Evolutionary conservation across 1,140 invertebrate species (phyloP), one percentile per base, ranked within the genome.

Genomic region (Antheraea mylitta): DNA sequence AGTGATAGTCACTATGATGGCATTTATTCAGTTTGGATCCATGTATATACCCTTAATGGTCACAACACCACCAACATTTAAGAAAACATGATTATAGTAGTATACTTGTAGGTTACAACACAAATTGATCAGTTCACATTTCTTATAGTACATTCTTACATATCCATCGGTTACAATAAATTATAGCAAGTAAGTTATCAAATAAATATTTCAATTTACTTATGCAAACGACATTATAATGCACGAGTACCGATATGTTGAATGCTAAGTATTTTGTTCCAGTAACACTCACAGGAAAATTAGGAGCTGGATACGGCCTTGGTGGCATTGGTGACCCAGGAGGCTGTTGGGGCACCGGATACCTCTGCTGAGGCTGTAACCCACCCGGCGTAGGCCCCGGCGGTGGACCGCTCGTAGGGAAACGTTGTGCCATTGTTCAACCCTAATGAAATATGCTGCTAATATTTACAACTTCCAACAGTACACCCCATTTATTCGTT

Each of bases 311-410:
- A 64, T 89, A 90, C 7, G 85, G 87, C 19, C 88, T 73, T 0
- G 86, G 84, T 7, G 83, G 87, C 85, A 89, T 87, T 0, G 87
- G 80, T 0, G 81, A 80, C 10, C 81, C 80, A 36, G 77, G 89
- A 0, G 88, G 85, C 67, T 77, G 89, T 18, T 82, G 78, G 4
- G 89, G 81, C 0, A 81, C 85, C 5, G 86, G 79, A 67, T 89
- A 90, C 8, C 86, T 86, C 67, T 85, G 86, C 67, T 82, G 86
- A 4, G 80, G 82, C 58, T 75, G 81, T 68, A 84, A 79, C 10
- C 81, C 72, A 2, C 85, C 80, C 19, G 86, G 74, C 19, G 83
- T 79, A 38, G 82, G 79, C 18, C 77, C 82, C 0, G 82, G 69
- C 64, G 70, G 79, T 7, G 83, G 80, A 6, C 79, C 87, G 7